phyloP scores from a whole-genome alignment of 2,888 invertebrate species.

The Clitarchus hookeri region DNA sequence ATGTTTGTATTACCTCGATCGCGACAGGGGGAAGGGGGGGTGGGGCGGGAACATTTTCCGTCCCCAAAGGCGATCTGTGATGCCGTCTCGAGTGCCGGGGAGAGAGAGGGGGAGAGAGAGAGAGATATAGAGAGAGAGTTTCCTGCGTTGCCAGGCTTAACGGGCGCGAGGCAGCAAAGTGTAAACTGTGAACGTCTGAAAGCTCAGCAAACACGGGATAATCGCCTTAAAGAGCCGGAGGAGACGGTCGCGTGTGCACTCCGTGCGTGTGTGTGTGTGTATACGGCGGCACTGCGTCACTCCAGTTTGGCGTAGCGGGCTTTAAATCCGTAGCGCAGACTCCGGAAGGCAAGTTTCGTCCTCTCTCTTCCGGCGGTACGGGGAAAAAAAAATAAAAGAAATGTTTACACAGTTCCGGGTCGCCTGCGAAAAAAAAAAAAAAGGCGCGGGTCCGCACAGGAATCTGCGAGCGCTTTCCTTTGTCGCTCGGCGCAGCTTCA shows the following conservation, averaged over 20 bases:
- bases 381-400: no score
- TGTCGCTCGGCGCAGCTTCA: not conserved
- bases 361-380: no score
- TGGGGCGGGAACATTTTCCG: no score
- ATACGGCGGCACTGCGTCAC: not conserved
- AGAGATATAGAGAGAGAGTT: no score
- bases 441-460: not conserved
- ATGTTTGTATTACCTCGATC: no score
- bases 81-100: no score
- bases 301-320: not conserved
- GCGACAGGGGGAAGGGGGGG: no score
- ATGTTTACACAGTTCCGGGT: not conserved
- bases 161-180: no score
- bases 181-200: not conserved
- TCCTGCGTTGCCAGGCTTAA: no score
- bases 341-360: not conserved
- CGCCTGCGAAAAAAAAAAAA: not conserved
- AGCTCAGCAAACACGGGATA: conserved; percentile 8
- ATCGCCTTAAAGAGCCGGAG: not conserved
- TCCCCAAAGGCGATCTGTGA: no score
- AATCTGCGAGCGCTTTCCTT: not conserved
- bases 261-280: not conserved
- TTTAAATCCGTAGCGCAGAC: not conserved
- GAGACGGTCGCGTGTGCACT: not conserved
- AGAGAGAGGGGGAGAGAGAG: no score